These are phyloP conservation scores for Pyxicephalus adspersus DNA, from an alignment of 2,113 vertebrate species.

Conservation along the genomic window DNA sequence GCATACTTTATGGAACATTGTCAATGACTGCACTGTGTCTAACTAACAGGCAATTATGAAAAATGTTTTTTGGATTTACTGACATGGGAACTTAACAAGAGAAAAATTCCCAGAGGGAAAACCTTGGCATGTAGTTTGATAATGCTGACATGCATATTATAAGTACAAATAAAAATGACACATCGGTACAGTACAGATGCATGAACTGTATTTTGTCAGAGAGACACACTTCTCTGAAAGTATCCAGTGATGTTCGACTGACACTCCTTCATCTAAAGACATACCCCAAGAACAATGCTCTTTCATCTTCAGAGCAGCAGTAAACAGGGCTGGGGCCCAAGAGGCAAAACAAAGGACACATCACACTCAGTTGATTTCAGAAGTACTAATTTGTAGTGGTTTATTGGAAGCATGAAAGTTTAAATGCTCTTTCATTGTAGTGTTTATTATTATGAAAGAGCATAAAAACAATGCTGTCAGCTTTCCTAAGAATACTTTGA, in stretches of 20 bases:
- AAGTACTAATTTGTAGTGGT: neutral
- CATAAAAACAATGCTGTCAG: neutral
- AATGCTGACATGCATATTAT: neutral
- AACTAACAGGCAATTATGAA: neutral
- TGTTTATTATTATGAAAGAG: neutral
- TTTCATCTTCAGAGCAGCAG: neutral
- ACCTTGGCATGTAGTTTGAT: neutral
- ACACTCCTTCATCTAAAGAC: neutral
- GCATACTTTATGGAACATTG: neutral
- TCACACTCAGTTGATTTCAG: neutral
- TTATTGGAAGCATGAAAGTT: constrained; percentile 25
- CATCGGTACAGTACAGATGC: neutral
- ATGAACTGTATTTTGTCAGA: constrained; percentile 6
- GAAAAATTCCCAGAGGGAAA: neutral
- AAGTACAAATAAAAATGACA: constrained; percentile 15
- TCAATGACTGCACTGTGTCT: neutral
- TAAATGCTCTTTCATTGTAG: neutral
- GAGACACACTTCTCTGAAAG: neutral
- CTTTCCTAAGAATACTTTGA: constrained; percentile 6
- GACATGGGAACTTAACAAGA: neutral
- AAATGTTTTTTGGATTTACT: neutral
- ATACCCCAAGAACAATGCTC: neutral
- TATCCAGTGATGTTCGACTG: neutral
- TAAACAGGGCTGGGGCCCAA: neutral
- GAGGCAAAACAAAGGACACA: neutral